Evolutionary conservation across 2,113 vertebrate genomes (phyloP), one percentile per base, ranked within the genome.

Genomic region (Nesospiza acunhae): DNA sequence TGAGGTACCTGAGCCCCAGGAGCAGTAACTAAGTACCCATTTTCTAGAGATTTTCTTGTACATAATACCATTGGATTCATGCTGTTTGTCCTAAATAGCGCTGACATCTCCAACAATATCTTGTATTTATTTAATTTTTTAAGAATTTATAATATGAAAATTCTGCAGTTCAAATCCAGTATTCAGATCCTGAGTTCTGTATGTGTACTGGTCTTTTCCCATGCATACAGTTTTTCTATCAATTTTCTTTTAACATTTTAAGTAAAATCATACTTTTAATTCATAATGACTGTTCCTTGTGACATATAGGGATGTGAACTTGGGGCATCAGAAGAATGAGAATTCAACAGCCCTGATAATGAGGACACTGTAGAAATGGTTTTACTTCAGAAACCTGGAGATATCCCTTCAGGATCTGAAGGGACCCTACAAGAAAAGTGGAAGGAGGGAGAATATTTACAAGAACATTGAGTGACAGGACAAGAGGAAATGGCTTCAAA

Each of bases 281-380:
- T 80, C 20, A 20, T n/a, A 74, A 12, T 13, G 17, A 41, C 2
- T 2, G 2, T n/a, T 73, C 17, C 24, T 68, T 0, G 0, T 37
- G 35, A 42, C 28, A 41, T 14, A n/a, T 1, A 59, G 8, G 2
- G 6, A 16, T 37, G 30, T 70, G 47, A 37, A 35, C 16, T 11
- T 62, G 16, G 53, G 52, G 24, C 31, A 58, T 4, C 4, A 46
- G 10, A 46, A 60, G 4, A 87, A 42, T 21, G 24, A 58, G 44
- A 23, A 37, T 53, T 55, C 15, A 50, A 19, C 9, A 79, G 22
- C 13, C 20, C 35, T 86, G 18, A 30, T 8, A 67, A 7, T 6
- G 4, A 63, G 30, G 22, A 75, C 13, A 37, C 3, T 17, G 5
- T 42, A 68, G 33, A 18, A 63, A 64, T 24, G 10, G 11, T 55